phyloP scores from a whole-genome alignment of 2,113 vertebrate genomes.

The Ctenomys sociabilis region DNA sequence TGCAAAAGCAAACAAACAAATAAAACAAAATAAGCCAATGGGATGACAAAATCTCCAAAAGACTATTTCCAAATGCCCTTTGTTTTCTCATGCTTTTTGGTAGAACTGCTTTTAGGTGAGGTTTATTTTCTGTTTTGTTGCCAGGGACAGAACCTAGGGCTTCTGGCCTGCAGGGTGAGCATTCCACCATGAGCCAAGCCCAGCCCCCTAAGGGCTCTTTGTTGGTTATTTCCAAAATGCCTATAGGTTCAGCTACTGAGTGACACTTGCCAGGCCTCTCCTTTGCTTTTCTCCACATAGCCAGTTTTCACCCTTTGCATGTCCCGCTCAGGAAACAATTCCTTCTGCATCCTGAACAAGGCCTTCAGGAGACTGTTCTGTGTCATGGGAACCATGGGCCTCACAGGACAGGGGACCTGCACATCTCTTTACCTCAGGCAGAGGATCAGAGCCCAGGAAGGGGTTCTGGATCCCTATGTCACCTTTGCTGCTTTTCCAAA shows the following conservation, averaged over 20 bases:
- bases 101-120: no score
- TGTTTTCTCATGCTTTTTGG: neutral
- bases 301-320: neutral
- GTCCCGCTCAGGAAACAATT: neutral
- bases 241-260: neutral
- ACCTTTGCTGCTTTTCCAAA: neutral
- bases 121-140: no score
- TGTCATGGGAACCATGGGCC: no score
- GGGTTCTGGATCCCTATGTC: neutral
- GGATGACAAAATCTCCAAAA: neutral
- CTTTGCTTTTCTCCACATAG: neutral
- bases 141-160: no score
- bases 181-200: no score
- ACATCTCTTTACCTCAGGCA: neutral
- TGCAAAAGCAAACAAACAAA: neutral
- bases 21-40: neutral
- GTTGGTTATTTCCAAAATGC: neutral
- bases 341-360: neutral
- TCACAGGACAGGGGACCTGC: no score
- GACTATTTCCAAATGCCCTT: neutral
- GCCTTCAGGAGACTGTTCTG: neutral
- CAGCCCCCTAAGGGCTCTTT: neutral
- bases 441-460: neutral
- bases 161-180: no score
- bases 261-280: neutral